A percentile compares a stretch with the other conserved stretches of the same genome.
These are phyloP conservation scores for Liasis olivaceus DNA, from an alignment of 2,797 vertebrate species.

Conservation along the genomic window DNA sequence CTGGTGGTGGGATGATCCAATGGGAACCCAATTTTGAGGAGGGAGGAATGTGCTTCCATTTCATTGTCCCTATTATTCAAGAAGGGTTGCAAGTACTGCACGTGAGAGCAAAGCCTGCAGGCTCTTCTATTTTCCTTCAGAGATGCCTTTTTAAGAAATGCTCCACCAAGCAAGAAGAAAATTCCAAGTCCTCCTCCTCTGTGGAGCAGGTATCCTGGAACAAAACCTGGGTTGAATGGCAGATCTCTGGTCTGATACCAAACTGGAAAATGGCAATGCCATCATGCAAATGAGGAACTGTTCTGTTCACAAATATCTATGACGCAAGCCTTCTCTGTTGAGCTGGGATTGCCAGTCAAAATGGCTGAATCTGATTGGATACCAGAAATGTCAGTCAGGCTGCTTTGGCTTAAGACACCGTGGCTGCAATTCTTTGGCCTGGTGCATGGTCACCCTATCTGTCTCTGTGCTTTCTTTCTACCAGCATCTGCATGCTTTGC, in stretches of 20 bases:
- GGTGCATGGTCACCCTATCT: not conserved
- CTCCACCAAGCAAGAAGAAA: not conserved
- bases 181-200: too few relatives aligned
- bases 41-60: not conserved
- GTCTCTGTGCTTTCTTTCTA: not conserved
- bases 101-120: not conserved
- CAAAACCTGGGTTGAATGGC: not conserved
- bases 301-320: not conserved
- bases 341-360: accelerated
- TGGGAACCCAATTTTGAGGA: not conserved
- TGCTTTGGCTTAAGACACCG: not conserved
- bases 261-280: not conserved
- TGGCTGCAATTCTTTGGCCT: not conserved
- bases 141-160: not conserved
- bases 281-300: not conserved
- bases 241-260: not conserved
- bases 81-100: not conserved
- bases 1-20: not conserved
- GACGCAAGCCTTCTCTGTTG: not conserved
- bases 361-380: not conserved
- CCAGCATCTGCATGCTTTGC: not conserved
- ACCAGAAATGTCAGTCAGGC: accelerated
- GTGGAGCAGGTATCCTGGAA: not conserved
- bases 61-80: not conserved
- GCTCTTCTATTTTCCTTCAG: not conserved